Evolutionary conservation across 2,797 vertebrate species (phyloP), one percentile per base, ranked within the genome.

Genomic region (Sebastes matsubarae): DNA sequence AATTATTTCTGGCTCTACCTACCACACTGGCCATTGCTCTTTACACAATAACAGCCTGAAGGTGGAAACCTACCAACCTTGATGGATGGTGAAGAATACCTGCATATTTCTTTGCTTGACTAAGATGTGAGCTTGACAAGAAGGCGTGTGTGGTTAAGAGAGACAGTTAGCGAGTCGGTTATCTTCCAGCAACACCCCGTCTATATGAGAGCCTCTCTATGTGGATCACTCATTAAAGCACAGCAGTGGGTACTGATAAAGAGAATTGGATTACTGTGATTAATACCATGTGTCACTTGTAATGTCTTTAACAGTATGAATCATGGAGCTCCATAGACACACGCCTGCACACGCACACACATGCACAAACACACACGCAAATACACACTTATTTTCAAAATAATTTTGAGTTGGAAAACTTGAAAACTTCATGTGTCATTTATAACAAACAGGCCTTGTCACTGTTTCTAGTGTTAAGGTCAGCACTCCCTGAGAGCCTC

Each of bases 231-330:
- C 82, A 89, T 92, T 90, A 92, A 88, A 86, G 83, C 84, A 77
- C 84, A 85, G 89, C 89, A 79, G 88, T 70, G 81, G 88, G 79
- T 82, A 77, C 89, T 91, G 90, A 92, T 93, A 90, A 93, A 92
- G 90, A 89, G 84, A 95, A 95, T 91, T 89, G 92, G 88, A 94
- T 96, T 94, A 94, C 72, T 75, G 81, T 91, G 92, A 95, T 94
- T 93, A 94, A 95, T 92, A 89, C 85, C 80, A 82, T 83, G 84
- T 85, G 86, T 86, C 89, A 90, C 89, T 90, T 89, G 78, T 87
- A 92, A 90, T 81, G 85, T 87, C 90, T 88, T 91, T 89, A 94
- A 87, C 87, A 67, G 64, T 88, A 87, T 90, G 89, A 92, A 85
- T 95, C 90, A 92, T 57, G 22, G 64, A 24, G 63, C 65, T 60